Conservation (phyloP, 2,888 invertebrate species). For the Stenotaenia linearis region DNA sequence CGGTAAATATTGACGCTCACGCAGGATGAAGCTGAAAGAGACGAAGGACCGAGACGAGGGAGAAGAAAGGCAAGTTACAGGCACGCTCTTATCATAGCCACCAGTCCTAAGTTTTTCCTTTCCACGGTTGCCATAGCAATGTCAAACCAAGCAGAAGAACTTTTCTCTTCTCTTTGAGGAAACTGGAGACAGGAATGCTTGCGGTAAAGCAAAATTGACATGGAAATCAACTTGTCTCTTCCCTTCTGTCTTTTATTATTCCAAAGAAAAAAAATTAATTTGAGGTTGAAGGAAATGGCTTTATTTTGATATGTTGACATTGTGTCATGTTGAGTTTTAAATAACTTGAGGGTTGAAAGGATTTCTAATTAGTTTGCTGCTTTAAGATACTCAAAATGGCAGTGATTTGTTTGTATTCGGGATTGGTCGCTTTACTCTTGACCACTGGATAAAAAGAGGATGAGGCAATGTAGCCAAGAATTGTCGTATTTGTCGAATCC, state of each 20-base stretch:
- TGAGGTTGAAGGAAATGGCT: background rate
- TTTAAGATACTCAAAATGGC: too few species aligned
- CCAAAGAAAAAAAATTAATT: background rate
- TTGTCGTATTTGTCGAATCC: slow-evolving; percentile 26
- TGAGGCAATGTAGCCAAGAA: background rate
- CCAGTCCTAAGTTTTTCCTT: background rate
- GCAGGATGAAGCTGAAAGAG: slow-evolving; percentile 13
- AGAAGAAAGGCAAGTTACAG: slow-evolving; percentile 10
- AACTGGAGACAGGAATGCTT: slow-evolving; percentile 5
- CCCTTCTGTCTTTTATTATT: background rate
- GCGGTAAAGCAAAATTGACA: slow-evolving; percentile 1
- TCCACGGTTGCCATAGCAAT: slow-evolving; percentile 2
- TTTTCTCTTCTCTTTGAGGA: background rate
- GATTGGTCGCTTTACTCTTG: background rate
- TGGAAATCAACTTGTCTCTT: background rate
- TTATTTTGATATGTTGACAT: background rate
- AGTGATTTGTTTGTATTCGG: too few species aligned
- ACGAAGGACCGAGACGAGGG: background rate
- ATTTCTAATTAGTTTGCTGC: too few species aligned
- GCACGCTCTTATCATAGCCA: background rate
- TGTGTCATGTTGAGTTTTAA: background rate
- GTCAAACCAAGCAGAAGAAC: slow-evolving; percentile 14
- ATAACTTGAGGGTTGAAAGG: background rate
- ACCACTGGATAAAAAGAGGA: background rate
- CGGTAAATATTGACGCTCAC: slow-evolving; percentile 30